Base-by-base conservation (phyloP, 2,113 vertebrate species). In the Hippocampus barbouri region DNA sequence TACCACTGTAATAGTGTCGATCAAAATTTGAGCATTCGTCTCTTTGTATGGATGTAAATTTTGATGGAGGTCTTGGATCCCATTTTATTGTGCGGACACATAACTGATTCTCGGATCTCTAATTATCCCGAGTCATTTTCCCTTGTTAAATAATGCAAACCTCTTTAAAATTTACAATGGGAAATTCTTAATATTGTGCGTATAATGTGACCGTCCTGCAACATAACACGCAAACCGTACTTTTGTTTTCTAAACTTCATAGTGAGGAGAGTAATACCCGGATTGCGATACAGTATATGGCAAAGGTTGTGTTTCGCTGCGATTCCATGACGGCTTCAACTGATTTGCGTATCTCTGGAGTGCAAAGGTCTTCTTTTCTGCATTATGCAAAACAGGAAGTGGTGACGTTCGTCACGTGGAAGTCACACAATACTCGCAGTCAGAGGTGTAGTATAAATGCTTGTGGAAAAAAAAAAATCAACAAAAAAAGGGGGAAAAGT, bases 341-440 rank as follows among this genome's bases (percentile, higher is more conserved):
- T 72, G 51, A 82, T 88, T 85, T 78, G 7, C 79, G 63, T 77
- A 90, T 86, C 85, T 83, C 40, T 12, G 59, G 69, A 18, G 86
- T 83, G 81, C 89, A 91, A 90, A 91, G 87, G 88, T 90, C 85
- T 79, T 10, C 6, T 66, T 47, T 66, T 64, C 68, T 61, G 72
- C 47, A 66, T 69, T 34, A 78, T 41, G 40, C 47, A 34, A 86
- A 80, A 45, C 68, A 68, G 82, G 86, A 88, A 83, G 76, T 41
- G 27, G 60, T 71, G 76, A 85, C 68, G 15, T 71, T 38, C 76
- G 2, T 15, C 75, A 61, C 41, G 71, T 23, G 64, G n/a, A 65
- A 71, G 62, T 70, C 56, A 68, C 45, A 57, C 60, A 76, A 81
- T 77, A 66, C 68, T 77, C 70, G 6, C 15, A 16, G 4, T 54